Percentiles rank a stretch among this genome's conserved stretches.
Conservation (phyloP, 2,113 vertebrate species). For the Oxyruncus cristatus region DNA sequence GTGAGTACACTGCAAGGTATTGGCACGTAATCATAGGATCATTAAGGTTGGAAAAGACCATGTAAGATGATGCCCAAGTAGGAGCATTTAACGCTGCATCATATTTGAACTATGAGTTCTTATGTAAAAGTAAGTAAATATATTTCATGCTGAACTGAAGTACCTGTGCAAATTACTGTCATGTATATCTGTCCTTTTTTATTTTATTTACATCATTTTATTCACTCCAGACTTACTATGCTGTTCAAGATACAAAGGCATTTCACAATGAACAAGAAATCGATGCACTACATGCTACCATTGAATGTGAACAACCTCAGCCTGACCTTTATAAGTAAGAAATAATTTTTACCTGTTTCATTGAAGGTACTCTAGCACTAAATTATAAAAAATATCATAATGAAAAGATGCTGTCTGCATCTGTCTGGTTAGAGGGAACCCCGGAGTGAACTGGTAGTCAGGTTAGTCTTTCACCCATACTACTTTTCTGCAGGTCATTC, state of each 20-base stretch:
- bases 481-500: neutral
- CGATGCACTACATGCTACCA: conserved; percentile 86
- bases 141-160: neutral
- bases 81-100: neutral
- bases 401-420: neutral
- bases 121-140: neutral
- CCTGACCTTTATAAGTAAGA: conserved; percentile 97
- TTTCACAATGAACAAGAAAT: conserved; percentile 88
- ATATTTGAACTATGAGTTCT: neutral
- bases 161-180: neutral
- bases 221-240: conserved; percentile 86
- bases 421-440: neutral
- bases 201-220: neutral
- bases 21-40: neutral
- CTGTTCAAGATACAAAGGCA: conserved; percentile 95
- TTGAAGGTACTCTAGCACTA: neutral
- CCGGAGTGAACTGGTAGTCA: neutral
- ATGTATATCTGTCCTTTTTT: neutral
- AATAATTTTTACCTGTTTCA: neutral
- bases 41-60: neutral
- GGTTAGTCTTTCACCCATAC: neutral
- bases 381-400: neutral
- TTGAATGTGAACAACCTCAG: conserved; percentile 98
- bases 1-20: neutral
- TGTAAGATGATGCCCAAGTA: neutral